Evolutionary conservation across 2,113 vertebrate genomes (phyloP), one percentile per base, ranked within the genome.

Genomic region (Paedocypris sp.): DNA sequence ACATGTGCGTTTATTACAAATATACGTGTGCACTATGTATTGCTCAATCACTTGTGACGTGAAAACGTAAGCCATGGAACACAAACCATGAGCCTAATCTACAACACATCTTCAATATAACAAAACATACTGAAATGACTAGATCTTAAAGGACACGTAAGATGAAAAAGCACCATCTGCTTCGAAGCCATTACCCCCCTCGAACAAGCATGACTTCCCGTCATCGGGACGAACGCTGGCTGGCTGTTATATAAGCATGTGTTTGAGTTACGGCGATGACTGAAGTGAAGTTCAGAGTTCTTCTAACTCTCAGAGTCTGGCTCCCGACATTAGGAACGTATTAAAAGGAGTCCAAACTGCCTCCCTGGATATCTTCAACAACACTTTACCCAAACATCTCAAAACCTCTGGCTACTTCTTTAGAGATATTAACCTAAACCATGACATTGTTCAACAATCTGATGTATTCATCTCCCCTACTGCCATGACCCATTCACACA

Each of bases 251-350:
- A 53, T 32, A 70, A 66, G 23, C 23, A 65, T 41, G 45, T 6
- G 46, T 57, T 70, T 57, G 50, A 66, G 31, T 57, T 66, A 66
- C 51, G 38, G 29, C n/a, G 50, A 57, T 46, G 51, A 62, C 38
- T 66, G 36, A 41, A 60, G 23, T 9, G 11, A 19, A 42, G 36
- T 56, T 56, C 52, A 6, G 25, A 42, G 38, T 22, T 42, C 46
- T 62, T 25, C 52, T 62, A 68, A 68, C 51, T 68, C 51, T 47
- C 43, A 3, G 6, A 28, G 47, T 42, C 52, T 23, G 28, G 28
- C 46, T 38, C 39, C 35, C 47, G 51, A 66, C 66, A 68, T 68
- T 72, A 52, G 62, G 64, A 72, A 57, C 57, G 62, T 19, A 68
- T 68, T 66, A 60, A 32, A 20, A 47, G 49, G 61, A 60, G 63